Conservation (phyloP, 1,140 invertebrate species). For the Aphelenchoides besseyi region DNA sequence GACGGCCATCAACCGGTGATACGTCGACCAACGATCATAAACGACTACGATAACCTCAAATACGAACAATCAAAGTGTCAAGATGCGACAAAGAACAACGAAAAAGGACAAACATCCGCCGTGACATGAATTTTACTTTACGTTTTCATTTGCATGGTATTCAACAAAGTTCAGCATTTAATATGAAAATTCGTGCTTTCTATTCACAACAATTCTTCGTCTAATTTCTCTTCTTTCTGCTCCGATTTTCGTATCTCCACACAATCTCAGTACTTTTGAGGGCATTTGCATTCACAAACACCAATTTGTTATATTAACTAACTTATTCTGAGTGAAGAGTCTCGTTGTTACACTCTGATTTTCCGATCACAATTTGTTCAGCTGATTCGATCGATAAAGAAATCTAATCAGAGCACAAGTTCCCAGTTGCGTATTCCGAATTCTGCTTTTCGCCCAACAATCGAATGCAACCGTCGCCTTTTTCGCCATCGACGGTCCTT, state of each 20-base stretch:
- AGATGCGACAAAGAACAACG: background rate
- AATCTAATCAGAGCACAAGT: too few relatives aligned
- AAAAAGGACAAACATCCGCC: background rate
- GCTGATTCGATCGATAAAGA: too few relatives aligned
- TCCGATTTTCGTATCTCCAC: slow-evolving; percentile 5
- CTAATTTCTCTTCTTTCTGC: background rate
- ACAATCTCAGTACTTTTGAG: background rate
- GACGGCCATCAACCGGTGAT: background rate
- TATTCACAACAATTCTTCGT: background rate
- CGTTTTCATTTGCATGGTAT: background rate
- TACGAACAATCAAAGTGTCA: background rate
- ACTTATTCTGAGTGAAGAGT: too few relatives aligned
- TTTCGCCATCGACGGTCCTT: background rate
- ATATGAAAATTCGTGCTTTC: background rate
- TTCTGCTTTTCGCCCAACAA: too few relatives aligned
- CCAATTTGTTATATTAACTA: too few relatives aligned
- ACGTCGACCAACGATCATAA: background rate
- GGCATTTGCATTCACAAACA: too few relatives aligned
- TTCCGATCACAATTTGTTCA: too few relatives aligned
- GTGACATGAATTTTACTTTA: background rate
- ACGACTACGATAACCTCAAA: slow-evolving; percentile 10
- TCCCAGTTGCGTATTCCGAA: too few relatives aligned
- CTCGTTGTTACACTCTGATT: too few relatives aligned
- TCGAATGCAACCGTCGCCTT: too few relatives aligned
- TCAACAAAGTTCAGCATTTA: background rate